These are phyloP conservation scores for Anolis carolinensis DNA, from an alignment of 2,113 vertebrate species.

Conservation along the genomic window DNA sequence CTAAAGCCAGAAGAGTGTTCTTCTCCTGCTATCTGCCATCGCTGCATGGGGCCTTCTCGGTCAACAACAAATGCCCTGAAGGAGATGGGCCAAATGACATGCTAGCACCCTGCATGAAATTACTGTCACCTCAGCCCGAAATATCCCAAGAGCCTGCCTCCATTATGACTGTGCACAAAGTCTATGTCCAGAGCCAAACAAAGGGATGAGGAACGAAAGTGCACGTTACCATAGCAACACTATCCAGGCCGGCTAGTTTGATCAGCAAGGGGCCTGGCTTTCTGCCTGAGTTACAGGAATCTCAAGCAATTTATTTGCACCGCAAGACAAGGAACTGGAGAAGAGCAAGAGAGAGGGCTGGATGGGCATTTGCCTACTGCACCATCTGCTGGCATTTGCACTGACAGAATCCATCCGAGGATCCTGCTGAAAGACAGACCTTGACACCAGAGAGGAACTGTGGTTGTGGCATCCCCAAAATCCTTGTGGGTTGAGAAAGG, in stretches of 20 bases:
- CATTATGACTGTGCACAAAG: constrained; percentile 79
- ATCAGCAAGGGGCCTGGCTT: constrained; percentile 78
- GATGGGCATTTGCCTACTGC: background rate
- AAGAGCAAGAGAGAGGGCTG: constrained; percentile 21
- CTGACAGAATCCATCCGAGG: constrained; percentile 21
- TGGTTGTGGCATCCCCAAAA: background rate
- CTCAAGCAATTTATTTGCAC: constrained; percentile 74
- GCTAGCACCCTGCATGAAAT: constrained; percentile 67
- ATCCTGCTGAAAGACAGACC: background rate
- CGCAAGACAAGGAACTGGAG: constrained; percentile 55
- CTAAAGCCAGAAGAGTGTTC: constrained; percentile 64
- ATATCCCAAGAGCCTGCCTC: constrained; percentile 69
- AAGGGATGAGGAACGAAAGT: constrained; percentile 80
- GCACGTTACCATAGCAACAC: constrained; percentile 79
- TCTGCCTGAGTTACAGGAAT: constrained; percentile 77
- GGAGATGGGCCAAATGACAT: constrained; percentile 65
- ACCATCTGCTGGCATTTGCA: constrained; percentile 10
- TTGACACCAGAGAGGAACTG: background rate
- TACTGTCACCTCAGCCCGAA: constrained; percentile 70
- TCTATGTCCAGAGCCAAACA: constrained; percentile 77
- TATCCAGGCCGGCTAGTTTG: constrained; percentile 74
- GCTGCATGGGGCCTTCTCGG: constrained; percentile 68
- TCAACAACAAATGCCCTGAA: constrained; percentile 65
- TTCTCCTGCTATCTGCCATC: constrained; percentile 46
- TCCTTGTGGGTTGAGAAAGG: rapidly evolving